Evolutionary conservation across 2,888 invertebrate genomes (phyloP).

Genomic region (Didymodactylos carnosus): DNA sequence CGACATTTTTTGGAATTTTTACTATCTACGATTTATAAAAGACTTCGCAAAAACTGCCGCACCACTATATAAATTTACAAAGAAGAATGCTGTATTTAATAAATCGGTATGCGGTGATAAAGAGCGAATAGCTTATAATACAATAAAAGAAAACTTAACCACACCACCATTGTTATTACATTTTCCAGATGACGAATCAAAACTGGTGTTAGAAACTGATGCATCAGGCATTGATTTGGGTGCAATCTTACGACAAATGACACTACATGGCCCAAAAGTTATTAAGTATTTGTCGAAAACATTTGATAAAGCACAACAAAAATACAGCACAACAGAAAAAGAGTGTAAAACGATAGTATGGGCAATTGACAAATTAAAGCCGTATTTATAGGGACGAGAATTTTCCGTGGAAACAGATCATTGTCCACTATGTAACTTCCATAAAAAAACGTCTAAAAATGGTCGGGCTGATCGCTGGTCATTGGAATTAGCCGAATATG

Average conservation of each 20-base stretch:
- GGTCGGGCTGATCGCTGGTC: background rate
- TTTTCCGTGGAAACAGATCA: background rate
- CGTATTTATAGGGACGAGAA: background rate
- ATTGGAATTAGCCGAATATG: background rate
- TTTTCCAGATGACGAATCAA: background rate
- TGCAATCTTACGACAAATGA: background rate
- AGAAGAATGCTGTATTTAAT: background rate
- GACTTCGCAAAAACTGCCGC: background rate
- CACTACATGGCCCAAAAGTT: background rate
- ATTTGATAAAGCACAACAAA: background rate
- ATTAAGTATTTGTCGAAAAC: background rate
- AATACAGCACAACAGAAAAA: background rate
- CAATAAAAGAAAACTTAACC: no score
- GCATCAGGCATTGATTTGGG: background rate
- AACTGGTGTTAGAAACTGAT: background rate
- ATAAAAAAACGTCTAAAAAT: background rate
- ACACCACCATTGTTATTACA: no score
- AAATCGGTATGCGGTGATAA: background rate
- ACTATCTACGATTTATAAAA: background rate
- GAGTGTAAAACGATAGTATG: background rate
- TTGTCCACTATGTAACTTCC: background rate
- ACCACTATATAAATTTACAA: background rate
- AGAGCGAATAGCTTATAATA: no score
- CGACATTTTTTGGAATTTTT: no score
- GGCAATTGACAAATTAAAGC: background rate